Conservation (phyloP, 92 coral and sea anemone species). For the Actinernus sp. region DNA sequence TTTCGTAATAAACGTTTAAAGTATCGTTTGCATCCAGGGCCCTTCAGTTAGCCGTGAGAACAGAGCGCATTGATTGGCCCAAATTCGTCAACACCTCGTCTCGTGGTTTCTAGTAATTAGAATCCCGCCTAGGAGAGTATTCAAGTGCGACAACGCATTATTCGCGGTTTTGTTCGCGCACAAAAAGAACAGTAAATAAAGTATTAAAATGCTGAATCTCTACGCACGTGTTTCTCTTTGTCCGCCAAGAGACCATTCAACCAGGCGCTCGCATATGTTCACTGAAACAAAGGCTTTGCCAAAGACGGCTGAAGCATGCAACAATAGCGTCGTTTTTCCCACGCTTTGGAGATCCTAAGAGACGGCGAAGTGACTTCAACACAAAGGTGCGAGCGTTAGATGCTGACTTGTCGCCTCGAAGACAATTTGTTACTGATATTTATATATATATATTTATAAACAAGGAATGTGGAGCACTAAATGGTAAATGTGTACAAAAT, state of each 20-base stretch:
- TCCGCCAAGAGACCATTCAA: slow-evolving; percentile 63
- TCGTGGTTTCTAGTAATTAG: slow-evolving; percentile 1
- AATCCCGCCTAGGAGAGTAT: slow-evolving; percentile 2
- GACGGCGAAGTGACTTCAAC: not conserved
- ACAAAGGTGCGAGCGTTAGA: not conserved
- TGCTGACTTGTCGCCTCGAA: too few species aligned
- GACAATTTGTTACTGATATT: too few species aligned
- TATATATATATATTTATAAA: too few species aligned
- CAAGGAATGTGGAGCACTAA: too few species aligned
- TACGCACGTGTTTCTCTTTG: slow-evolving; percentile 72
- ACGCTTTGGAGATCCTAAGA: slow-evolving; percentile 36
- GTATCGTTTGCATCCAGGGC: not conserved
- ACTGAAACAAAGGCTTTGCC: slow-evolving; percentile 1
- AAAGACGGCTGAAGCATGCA: slow-evolving; percentile 1
- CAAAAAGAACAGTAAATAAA: slow-evolving; percentile 50
- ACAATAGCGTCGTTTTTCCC: slow-evolving; percentile 64
- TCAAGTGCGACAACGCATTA: slow-evolving; percentile 3
- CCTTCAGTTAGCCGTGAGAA: slow-evolving; percentile 7
- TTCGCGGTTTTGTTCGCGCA: slow-evolving; percentile 3
- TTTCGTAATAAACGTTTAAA: not conserved
- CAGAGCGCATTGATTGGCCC: not conserved
- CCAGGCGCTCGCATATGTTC: slow-evolving; percentile 20
- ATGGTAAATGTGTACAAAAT: too few species aligned
- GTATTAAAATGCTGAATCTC: slow-evolving; percentile 37
- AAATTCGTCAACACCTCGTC: not conserved